Percentiles rank a stretch among this genome's conserved stretches.
Conservation (phyloP, 2,797 vertebrate genomes). For the Mergus octosetaceus region DNA sequence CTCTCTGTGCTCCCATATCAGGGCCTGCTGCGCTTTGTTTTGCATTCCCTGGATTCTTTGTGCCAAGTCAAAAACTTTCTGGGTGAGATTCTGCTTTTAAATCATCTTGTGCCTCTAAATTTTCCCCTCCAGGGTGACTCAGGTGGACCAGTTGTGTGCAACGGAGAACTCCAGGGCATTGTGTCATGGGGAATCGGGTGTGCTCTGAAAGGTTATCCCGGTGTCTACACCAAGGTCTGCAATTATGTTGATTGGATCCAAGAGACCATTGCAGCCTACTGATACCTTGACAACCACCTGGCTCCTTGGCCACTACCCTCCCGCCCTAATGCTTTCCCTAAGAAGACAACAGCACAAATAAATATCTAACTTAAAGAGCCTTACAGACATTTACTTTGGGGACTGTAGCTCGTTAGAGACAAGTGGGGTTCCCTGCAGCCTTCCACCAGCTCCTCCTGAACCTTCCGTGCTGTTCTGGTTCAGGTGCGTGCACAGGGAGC, state of each 20-base stretch:
- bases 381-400: background rate
- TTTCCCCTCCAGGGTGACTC: conserved; percentile 80
- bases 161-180: conserved; percentile 79
- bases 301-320: background rate
- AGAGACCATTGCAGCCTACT: conserved; percentile 42
- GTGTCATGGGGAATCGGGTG: conserved; percentile 85
- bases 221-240: conserved; percentile 82
- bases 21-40: background rate
- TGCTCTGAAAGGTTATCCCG: conserved; percentile 73
- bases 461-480: background rate
- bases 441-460: background rate
- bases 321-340: background rate
- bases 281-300: background rate
- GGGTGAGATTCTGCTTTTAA: background rate
- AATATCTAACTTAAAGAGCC: background rate
- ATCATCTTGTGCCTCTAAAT: background rate
- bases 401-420: background rate
- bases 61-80: background rate
- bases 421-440: background rate
- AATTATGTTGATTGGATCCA: conserved; percentile 60
- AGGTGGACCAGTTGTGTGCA: conserved; percentile 83
- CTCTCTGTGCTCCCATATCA: background rate
- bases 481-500: background rate
- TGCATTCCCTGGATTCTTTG: background rate
- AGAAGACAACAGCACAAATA: background rate